phyloP scores from a whole-genome alignment of 2,113 vertebrate species.

The Oryzias woworae region DNA sequence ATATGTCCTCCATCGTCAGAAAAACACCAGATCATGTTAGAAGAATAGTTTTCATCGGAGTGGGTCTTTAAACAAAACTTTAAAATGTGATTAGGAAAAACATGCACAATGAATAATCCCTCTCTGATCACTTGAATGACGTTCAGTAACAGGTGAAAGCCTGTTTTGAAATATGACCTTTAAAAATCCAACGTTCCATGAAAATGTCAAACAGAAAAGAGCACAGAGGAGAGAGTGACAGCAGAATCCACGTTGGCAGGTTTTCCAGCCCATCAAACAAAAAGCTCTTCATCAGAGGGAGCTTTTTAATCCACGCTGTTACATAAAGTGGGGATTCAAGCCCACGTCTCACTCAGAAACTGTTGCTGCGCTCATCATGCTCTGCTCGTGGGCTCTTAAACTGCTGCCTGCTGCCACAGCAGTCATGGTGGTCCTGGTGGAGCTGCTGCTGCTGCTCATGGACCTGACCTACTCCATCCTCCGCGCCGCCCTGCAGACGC shows the following conservation, averaged over 20 bases:
- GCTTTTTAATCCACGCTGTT: conserved; percentile 60
- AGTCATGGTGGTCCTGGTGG: conserved; percentile 65
- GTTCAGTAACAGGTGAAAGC: no score
- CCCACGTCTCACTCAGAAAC: conserved; percentile 14
- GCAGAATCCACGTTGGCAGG: neutral
- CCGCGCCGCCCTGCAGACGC: conserved; percentile 53
- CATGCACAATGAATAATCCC: no score
- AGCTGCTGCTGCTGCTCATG: conserved; percentile 69
- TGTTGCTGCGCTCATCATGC: neutral
- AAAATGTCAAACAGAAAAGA: no score
- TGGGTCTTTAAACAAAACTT: no score
- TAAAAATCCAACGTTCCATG: no score
- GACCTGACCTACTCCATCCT: conserved; percentile 59
- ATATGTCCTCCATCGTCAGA: no score
- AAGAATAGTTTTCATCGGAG: no score
- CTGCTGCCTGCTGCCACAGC: neutral
- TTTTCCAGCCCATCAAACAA: conserved; percentile 37
- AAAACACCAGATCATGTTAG: no score
- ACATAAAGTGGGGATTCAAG: conserved; percentile 59
- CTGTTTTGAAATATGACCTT: no score
- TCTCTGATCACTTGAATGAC: no score
- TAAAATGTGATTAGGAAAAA: no score
- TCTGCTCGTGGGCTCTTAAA: conserved; percentile 1
- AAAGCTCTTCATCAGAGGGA: conserved; percentile 21
- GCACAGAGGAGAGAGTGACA: no score